These are phyloP conservation scores for Labia minor DNA, from an alignment of 2,888 invertebrate genomes.

Conservation along the genomic window DNA sequence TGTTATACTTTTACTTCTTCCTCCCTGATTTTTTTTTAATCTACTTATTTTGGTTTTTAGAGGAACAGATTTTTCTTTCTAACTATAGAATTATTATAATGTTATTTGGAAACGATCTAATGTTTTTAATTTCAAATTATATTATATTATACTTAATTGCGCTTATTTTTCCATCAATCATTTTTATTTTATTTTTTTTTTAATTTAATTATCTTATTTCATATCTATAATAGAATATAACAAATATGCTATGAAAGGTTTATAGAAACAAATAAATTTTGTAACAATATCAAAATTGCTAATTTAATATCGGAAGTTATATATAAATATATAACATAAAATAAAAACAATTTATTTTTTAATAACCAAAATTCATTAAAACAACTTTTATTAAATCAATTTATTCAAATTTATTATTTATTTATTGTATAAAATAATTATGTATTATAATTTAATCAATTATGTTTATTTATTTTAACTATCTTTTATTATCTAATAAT, in stretches of 20 bases:
- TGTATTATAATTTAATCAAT: too few species aligned
- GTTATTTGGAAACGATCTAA: too few species aligned
- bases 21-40: background rate
- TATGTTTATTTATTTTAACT: too few species aligned
- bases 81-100: background rate
- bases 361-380: background rate
- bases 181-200: background rate
- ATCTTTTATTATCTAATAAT: too few species aligned
- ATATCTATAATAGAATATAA: background rate
- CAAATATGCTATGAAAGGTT: background rate
- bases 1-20: background rate
- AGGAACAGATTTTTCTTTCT: background rate
- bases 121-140: background rate
- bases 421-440: background rate
- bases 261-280: background rate
- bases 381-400: background rate
- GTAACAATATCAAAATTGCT: too few species aligned
- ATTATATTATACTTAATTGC: background rate
- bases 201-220: background rate
- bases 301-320: too few species aligned
- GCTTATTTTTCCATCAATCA: background rate
- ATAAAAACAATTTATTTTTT: background rate
- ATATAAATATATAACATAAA: background rate
- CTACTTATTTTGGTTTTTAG: background rate
- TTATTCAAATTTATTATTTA: background rate